Evolutionary conservation across 2,888 invertebrate species (phyloP).

Genomic region (Corythucha ciliata): DNA sequence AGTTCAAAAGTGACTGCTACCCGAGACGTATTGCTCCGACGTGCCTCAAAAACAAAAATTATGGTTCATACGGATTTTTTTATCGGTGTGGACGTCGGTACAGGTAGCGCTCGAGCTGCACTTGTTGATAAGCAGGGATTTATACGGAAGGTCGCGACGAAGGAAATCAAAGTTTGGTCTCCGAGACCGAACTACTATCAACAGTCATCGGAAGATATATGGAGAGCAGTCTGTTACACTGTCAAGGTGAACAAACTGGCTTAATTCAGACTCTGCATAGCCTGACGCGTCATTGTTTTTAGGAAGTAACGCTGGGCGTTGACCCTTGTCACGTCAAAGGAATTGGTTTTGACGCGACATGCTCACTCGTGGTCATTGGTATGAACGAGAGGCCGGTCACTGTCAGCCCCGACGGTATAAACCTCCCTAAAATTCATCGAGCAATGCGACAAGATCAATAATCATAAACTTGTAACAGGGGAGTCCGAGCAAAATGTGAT

Average conservation of each 20-base stretch:
- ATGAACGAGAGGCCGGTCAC: conserved; percentile 57
- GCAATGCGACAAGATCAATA: neutral
- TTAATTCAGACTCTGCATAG: neutral
- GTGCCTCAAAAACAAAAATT: too few relatives aligned
- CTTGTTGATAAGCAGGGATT: conserved; percentile 60
- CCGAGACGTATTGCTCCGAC: too few relatives aligned
- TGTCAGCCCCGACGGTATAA: conserved; percentile 54
- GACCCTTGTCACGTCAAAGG: conserved; percentile 58
- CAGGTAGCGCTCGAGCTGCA: conserved; percentile 80
- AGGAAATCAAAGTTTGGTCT: conserved; percentile 66
- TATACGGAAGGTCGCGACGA: conserved; percentile 53
- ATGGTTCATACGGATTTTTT: too few relatives aligned
- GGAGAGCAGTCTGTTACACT: conserved; percentile 61
- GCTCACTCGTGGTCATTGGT: conserved; percentile 78
- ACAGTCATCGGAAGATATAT: conserved; percentile 84
- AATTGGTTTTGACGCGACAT: conserved; percentile 92
- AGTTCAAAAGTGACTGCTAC: too few relatives aligned
- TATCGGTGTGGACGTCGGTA: conserved; percentile 88
- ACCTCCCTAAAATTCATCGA: neutral
- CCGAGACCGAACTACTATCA: conserved; percentile 70
- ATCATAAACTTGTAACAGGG: conserved; percentile 42
- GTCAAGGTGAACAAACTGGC: conserved; percentile 57
- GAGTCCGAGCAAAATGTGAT: conserved; percentile 69
- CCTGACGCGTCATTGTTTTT: conserved; percentile 8
- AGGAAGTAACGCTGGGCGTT: conserved; percentile 53